A percentile compares a stretch with the other conserved stretches of the same genome.
These are phyloP conservation scores for Strigops habroptila DNA, from an alignment of 2,113 vertebrate species.

Conservation along the genomic window DNA sequence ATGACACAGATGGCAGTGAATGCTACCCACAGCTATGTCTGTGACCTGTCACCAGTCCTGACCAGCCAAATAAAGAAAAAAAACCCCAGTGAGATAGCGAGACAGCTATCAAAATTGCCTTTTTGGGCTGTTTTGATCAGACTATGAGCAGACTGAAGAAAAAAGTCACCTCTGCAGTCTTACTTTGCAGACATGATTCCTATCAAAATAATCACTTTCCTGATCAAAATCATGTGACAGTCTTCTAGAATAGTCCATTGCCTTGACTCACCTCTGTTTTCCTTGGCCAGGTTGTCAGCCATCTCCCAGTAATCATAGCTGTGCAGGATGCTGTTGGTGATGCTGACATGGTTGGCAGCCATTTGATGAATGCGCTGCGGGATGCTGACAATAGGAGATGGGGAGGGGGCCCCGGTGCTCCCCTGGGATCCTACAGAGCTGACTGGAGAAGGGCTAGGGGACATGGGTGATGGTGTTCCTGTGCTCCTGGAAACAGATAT, in stretches of 20 bases:
- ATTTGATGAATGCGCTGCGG: conserved; percentile 98
- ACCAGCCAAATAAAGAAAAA: neutral
- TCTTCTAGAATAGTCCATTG: neutral
- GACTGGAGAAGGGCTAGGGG: conserved; percentile 81
- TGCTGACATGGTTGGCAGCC: conserved; percentile 97
- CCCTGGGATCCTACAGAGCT: conserved; percentile 82
- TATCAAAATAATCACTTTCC: neutral
- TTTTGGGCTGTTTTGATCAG: neutral
- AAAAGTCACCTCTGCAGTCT: neutral
- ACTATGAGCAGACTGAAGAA: neutral
- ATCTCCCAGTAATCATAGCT: conserved; percentile 99
- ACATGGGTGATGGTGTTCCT: conserved; percentile 78
- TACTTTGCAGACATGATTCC: neutral
- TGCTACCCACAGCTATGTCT: neutral
- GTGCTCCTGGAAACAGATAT: conserved; percentile 75
- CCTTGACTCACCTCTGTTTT: conserved; percentile 84
- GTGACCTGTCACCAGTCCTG: neutral
- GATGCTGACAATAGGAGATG: conserved; percentile 89
- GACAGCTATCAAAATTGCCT: neutral
- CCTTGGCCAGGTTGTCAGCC: conserved; percentile 94
- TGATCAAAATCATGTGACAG: neutral
- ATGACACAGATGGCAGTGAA: neutral
- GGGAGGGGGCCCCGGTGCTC: conserved; percentile 67
- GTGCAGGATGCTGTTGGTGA: conserved; percentile 97
- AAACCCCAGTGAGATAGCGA: neutral